Evolutionary conservation across 2,888 invertebrate genomes (phyloP).

Genomic region (Choreutis nemorana): DNA sequence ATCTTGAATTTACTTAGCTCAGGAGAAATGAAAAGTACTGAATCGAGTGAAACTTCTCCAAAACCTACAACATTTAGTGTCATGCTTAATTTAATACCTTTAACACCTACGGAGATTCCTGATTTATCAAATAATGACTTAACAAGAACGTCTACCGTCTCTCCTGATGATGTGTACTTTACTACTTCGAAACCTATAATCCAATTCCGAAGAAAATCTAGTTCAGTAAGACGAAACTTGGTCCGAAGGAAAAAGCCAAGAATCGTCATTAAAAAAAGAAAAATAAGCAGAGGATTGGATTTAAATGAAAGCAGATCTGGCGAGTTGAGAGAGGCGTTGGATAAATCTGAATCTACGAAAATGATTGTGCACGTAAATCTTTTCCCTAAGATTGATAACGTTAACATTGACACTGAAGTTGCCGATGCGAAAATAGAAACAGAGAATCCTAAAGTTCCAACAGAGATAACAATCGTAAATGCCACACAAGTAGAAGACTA

Average conservation of each 20-base stretch:
- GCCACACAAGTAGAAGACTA: conserved; percentile 43
- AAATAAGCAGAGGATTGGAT: conserved; percentile 18
- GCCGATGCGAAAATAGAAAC: conserved; percentile 21
- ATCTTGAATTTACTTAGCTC: conserved; percentile 9
- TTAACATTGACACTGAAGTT: too few relatives aligned
- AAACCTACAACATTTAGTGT: conserved; percentile 67
- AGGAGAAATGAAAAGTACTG: conserved; percentile 4
- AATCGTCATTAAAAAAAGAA: conserved; percentile 12
- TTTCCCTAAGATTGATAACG: too few relatives aligned
- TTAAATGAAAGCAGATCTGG: conserved; percentile 11
- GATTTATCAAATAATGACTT: too few relatives aligned
- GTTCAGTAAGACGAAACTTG: conserved; percentile 21
- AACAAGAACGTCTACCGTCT: too few relatives aligned
- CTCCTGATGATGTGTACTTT: conserved; percentile 40
- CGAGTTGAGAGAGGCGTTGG: too few relatives aligned
- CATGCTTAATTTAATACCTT: conserved; percentile 71
- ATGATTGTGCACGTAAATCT: conserved; percentile 73
- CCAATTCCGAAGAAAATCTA: conserved; percentile 42
- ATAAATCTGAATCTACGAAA: too few relatives aligned
- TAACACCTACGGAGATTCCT: conserved; percentile 44
- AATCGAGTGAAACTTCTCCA: conserved; percentile 14
- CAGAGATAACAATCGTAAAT: conserved; percentile 25
- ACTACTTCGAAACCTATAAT: conserved; percentile 39
- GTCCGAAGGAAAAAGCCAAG: conserved; percentile 10
- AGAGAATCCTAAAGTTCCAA: conserved; percentile 12